phyloP scores from a whole-genome alignment of 2,797 vertebrate genomes.

The Coregonus sp. region DNA sequence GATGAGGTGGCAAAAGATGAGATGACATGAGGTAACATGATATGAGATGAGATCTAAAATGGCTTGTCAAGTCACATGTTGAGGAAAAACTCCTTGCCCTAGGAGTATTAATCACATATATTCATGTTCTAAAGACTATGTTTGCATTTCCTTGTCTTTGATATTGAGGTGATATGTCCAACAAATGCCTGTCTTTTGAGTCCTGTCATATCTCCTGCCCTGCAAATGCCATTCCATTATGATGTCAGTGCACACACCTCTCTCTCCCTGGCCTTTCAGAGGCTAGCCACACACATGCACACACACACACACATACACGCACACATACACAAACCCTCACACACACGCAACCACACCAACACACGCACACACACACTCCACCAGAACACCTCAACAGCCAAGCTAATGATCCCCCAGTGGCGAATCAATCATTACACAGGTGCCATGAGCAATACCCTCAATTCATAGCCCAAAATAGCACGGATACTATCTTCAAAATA shows the following conservation, averaged over 20 bases:
- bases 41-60: too few relatives aligned
- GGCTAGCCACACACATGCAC: not conserved
- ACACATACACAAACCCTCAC: not conserved
- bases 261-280: not conserved
- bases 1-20: too few relatives aligned
- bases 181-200: not conserved
- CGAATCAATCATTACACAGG: conserved; percentile 32
- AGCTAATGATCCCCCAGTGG: not conserved
- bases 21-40: too few relatives aligned
- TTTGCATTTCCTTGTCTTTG: not conserved
- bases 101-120: not conserved
- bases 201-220: not conserved
- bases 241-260: not conserved
- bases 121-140: not conserved
- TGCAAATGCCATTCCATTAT: conserved; percentile 18
- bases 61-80: too few relatives aligned
- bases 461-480: conserved; percentile 22
- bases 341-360: not conserved
- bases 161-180: not conserved
- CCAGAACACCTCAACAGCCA: not conserved
- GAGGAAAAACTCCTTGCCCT: not conserved
- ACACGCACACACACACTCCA: not conserved
- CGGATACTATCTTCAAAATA: not conserved
- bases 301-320: not conserved
- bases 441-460: conserved; percentile 11